Evolutionary conservation across 2,797 vertebrate species (phyloP).

Genomic region (Pseudotriccus pelzelni): DNA sequence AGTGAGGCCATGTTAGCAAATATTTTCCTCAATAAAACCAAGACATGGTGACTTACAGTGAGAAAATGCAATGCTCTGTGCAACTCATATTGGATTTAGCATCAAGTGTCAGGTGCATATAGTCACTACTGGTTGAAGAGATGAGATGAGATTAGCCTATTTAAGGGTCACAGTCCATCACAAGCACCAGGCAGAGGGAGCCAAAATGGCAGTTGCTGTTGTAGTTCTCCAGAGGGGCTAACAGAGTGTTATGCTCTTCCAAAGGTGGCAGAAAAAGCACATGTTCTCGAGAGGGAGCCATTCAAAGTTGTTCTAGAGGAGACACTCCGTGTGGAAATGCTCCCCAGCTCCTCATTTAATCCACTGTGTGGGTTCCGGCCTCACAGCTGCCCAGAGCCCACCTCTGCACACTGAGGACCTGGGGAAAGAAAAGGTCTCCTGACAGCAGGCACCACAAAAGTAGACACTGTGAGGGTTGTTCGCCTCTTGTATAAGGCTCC

Average conservation of each 20-base stretch:
- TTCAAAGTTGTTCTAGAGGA: neutral
- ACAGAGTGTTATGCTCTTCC: neutral
- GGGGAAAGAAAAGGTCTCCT: neutral
- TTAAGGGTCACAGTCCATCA: neutral
- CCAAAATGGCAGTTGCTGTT: neutral
- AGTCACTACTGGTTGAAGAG: neutral
- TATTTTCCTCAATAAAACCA: neutral
- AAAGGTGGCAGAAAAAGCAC: neutral
- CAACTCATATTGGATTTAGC: neutral
- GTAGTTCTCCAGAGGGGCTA: neutral
- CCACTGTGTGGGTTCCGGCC: neutral
- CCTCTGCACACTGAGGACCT: rapidly evolving
- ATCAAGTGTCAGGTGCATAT: neutral
- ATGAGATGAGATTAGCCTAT: neutral
- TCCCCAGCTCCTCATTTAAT: neutral
- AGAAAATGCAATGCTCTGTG: neutral
- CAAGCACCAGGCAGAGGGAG: neutral
- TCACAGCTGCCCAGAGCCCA: neutral
- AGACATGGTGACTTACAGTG: neutral
- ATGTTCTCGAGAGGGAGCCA: neutral
- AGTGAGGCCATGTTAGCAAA: neutral
- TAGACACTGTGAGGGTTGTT: neutral
- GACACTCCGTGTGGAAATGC: neutral
- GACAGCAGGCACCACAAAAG: neutral
- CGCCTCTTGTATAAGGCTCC: neutral